These are phyloP conservation scores for Balanococcus diminutus DNA, from an alignment of 2,888 invertebrate species.

Conservation along the genomic window DNA sequence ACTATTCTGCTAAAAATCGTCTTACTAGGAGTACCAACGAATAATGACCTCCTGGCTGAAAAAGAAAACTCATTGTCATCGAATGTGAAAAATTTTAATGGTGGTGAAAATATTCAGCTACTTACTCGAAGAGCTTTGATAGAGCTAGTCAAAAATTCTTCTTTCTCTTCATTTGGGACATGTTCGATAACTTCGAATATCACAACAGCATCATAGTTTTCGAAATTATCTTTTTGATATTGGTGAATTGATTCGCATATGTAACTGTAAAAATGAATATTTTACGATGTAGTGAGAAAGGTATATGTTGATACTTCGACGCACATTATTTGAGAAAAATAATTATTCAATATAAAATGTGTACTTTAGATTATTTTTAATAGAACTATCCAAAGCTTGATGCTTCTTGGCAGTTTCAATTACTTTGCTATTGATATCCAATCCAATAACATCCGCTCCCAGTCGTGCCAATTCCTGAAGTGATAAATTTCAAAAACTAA, in stretches of 20 bases:
- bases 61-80: no score
- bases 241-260: slow-evolving; percentile 68
- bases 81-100: no score
- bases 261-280: no score
- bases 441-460: slow-evolving; percentile 79
- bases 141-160: slow-evolving; percentile 72
- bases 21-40: slow-evolving; percentile 72
- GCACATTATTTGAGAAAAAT: no score
- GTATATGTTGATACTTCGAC: no score
- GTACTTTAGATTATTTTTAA: slow-evolving; percentile 15
- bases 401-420: slow-evolving; percentile 74
- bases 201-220: slow-evolving; percentile 79
- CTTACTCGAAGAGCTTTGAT: slow-evolving; percentile 69
- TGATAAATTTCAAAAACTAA: slow-evolving; percentile 46
- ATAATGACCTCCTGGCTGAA: slow-evolving; percentile 73
- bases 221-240: slow-evolving; percentile 63
- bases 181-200: slow-evolving; percentile 92
- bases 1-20: slow-evolving; percentile 69
- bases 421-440: slow-evolving; percentile 78
- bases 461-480: slow-evolving; percentile 78
- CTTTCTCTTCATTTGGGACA: slow-evolving; percentile 72
- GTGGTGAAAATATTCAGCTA: no score
- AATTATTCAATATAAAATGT: no score
- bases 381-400: slow-evolving; percentile 58
- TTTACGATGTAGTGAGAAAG: no score